Evolutionary conservation across 1,140 invertebrate genomes (phyloP).

Genomic region (Drosophila nikananu): DNA sequence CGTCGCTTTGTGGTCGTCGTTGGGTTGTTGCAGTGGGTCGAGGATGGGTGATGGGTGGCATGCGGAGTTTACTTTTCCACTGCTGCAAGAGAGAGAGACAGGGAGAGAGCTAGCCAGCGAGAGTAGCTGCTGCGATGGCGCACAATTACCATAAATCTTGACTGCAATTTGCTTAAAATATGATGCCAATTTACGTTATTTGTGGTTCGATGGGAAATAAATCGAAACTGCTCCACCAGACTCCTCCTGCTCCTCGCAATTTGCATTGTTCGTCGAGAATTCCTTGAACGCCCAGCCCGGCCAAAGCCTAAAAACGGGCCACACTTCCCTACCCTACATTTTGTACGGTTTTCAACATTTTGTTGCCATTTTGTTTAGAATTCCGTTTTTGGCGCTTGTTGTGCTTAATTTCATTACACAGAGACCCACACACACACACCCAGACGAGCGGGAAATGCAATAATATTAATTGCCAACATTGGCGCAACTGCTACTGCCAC

Average conservation of each 20-base stretch:
- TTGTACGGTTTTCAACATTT: slow-evolving; percentile 28
- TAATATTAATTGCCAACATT: slow-evolving; percentile 83
- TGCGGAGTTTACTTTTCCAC: too few relatives aligned
- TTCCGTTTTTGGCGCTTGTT: slow-evolving; percentile 75
- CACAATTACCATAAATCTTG: slow-evolving; percentile 84
- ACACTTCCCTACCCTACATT: slow-evolving; percentile 8
- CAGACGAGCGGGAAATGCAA: slow-evolving; percentile 66
- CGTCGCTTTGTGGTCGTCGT: slow-evolving; percentile 52
- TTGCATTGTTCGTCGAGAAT: slow-evolving; percentile 35
- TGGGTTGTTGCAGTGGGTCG: slow-evolving; percentile 19
- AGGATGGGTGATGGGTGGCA: slow-evolving; percentile 1
- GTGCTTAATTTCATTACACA: slow-evolving; percentile 79
- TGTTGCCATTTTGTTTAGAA: slow-evolving; percentile 73
- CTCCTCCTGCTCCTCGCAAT: background rate
- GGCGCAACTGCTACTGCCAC: slow-evolving; percentile 63
- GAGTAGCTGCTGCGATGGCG: slow-evolving; percentile 66
- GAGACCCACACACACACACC: slow-evolving; percentile 38
- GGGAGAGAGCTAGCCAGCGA: slow-evolving; percentile 9
- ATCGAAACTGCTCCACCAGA: slow-evolving; percentile 57
- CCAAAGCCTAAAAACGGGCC: slow-evolving; percentile 27
- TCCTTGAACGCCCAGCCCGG: slow-evolving; percentile 19
- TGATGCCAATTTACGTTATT: slow-evolving; percentile 84
- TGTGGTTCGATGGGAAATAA: slow-evolving; percentile 83
- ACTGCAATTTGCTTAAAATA: slow-evolving; percentile 83
- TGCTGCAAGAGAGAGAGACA: background rate